A percentile compares a stretch with the other conserved stretches of the same genome.
These are phyloP conservation scores for Alviniconcha strummeri DNA, from an alignment of 2,888 invertebrate species.

Conservation along the genomic window DNA sequence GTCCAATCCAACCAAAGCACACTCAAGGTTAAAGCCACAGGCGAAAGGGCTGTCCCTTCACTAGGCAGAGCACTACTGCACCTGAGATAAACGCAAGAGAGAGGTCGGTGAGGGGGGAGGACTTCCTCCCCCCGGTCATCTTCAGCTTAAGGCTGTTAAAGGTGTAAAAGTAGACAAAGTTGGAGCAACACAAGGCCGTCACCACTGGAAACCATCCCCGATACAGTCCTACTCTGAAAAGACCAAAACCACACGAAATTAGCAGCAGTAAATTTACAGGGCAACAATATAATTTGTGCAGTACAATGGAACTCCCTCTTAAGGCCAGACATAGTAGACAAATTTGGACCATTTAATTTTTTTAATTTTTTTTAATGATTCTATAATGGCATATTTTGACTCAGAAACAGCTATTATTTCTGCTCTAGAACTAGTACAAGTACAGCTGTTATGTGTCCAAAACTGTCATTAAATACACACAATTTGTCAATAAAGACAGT, in stretches of 20 bases:
- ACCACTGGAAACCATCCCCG: slow-evolving; percentile 88
- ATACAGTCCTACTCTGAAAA: slow-evolving; percentile 78
- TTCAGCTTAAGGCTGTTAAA: slow-evolving; percentile 86
- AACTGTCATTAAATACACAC: no score
- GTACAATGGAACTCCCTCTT: not conserved
- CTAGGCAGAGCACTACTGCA: slow-evolving; percentile 45
- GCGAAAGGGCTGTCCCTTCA: not conserved
- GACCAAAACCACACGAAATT: not conserved
- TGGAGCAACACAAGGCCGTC: slow-evolving; percentile 89
- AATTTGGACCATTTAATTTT: not conserved
- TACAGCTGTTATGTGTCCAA: no score
- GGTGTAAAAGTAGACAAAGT: slow-evolving; percentile 95
- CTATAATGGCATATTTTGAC: no score
- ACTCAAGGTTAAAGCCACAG: not conserved
- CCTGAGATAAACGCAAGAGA: slow-evolving; percentile 87
- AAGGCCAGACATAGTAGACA: not conserved
- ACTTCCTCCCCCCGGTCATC: slow-evolving; percentile 78
- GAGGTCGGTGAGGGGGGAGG: slow-evolving; percentile 83
- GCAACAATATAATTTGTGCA: not conserved
- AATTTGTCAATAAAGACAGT: no score
- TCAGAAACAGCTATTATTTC: no score
- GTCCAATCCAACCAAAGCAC: not conserved
- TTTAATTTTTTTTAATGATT: no score
- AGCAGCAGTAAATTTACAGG: no score
- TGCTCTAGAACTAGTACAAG: no score